Conservation (phyloP, 2,888 invertebrate species). For the Petrolisthes manimaculis region DNA sequence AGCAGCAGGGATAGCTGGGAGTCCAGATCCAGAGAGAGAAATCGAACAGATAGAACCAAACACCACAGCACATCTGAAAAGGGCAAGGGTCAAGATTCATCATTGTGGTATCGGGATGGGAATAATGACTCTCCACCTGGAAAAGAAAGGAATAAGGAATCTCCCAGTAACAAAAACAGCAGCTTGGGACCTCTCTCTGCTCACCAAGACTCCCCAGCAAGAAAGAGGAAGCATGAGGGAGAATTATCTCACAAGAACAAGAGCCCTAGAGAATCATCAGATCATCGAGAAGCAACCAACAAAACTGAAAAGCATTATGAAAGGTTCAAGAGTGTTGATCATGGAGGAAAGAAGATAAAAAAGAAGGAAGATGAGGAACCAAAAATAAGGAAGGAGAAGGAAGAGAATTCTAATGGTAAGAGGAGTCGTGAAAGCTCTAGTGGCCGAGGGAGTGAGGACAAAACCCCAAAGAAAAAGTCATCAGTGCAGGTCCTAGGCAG, state of each 20-base stretch:
- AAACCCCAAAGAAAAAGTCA: background rate
- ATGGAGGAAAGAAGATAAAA: background rate
- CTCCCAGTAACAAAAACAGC: background rate
- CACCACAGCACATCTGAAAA: background rate
- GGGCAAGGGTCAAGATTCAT: too few relatives aligned
- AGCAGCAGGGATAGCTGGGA: background rate
- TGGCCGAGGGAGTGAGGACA: background rate
- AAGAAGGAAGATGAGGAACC: background rate
- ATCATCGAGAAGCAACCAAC: background rate
- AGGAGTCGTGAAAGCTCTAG: background rate
- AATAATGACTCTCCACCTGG: background rate
- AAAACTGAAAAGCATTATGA: background rate
- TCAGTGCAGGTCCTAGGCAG: background rate
- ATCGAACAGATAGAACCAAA: background rate
- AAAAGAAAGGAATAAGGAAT: background rate
- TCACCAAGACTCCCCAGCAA: background rate
- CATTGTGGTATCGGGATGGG: background rate
- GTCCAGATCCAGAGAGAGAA: background rate
- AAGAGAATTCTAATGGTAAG: background rate
- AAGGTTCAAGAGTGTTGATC: background rate
- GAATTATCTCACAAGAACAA: background rate
- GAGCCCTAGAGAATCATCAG: conserved; percentile 1
- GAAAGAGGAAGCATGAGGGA: background rate
- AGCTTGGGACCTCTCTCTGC: background rate
- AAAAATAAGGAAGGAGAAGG: background rate